Conservation (phyloP, 2,888 invertebrate species). For the Idaea aversata region DNA sequence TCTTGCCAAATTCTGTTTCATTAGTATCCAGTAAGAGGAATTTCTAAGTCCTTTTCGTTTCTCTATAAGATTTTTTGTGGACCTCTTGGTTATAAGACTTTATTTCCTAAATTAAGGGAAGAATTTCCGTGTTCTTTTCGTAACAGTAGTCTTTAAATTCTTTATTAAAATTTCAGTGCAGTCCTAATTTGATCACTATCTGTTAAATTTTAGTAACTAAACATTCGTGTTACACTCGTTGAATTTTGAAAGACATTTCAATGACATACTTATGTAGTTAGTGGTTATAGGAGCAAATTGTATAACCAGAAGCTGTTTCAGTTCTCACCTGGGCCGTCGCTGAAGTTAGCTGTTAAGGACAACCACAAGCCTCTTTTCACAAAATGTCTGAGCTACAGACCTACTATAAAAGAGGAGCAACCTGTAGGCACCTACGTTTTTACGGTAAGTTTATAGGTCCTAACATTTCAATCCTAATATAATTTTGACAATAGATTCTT, state of each 20-base stretch:
- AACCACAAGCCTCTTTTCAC: constrained; percentile 94
- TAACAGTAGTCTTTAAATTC: not conserved
- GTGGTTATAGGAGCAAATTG: constrained; percentile 32
- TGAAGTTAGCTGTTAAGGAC: constrained; percentile 78
- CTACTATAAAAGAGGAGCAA: constrained; percentile 89
- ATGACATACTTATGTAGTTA: constrained; percentile 38
- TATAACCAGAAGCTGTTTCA: constrained; percentile 58
- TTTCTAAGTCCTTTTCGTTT: not conserved
- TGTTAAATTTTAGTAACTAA: not conserved
- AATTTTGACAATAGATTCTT: too few species aligned
- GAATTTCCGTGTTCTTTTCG: not conserved
- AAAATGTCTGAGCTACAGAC: constrained; percentile 90
- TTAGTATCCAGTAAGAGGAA: constrained; percentile 2
- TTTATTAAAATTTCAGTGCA: not conserved
- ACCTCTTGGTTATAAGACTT: not conserved
- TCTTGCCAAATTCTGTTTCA: constrained; percentile 23
- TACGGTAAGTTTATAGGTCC: constrained; percentile 70
- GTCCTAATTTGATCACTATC: not conserved
- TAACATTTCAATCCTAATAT: not conserved
- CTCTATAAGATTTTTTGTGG: not conserved
- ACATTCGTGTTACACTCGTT: not conserved
- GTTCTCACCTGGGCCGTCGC: constrained; percentile 57
- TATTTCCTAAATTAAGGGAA: not conserved
- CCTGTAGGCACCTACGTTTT: constrained; percentile 87
- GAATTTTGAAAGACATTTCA: constrained; percentile 19